These are phyloP conservation scores for Agriopis leucophaearia DNA, from an alignment of 2,888 invertebrate species.

Conservation along the genomic window DNA sequence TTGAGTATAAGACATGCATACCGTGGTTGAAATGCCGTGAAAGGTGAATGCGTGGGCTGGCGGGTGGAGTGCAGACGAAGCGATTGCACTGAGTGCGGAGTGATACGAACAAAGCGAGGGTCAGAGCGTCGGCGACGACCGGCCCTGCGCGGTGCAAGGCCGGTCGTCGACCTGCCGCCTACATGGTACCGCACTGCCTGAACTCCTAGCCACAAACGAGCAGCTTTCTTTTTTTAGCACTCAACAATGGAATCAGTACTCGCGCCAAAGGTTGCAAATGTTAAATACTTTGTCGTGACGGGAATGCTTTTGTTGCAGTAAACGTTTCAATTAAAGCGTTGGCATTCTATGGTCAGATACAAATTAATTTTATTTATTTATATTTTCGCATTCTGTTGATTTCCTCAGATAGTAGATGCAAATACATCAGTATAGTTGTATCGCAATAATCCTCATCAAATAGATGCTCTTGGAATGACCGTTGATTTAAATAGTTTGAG, in stretches of 20 bases:
- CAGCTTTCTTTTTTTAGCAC: constrained; percentile 60
- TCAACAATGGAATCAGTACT: constrained; percentile 46
- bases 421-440: no score
- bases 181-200: constrained; percentile 60
- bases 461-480: no score
- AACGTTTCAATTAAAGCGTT: constrained; percentile 28
- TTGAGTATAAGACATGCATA: constrained; percentile 41
- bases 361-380: background rate
- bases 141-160: constrained; percentile 82
- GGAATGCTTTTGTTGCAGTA: constrained; percentile 34
- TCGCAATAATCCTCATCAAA: no score
- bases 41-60: constrained; percentile 56
- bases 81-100: constrained; percentile 56
- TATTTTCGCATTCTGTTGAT: background rate
- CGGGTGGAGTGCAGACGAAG: constrained; percentile 52
- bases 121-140: constrained; percentile 60
- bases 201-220: constrained; percentile 48
- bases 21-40: constrained; percentile 47
- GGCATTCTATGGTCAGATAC: background rate
- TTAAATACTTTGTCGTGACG: constrained; percentile 36
- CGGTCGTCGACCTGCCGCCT: constrained; percentile 81
- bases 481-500: background rate
- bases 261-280: constrained; percentile 39
- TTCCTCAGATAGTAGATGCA: no score
- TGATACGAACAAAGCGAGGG: constrained; percentile 75